Base-by-base conservation (phyloP, 2,888 invertebrate genomes). In the Diploptera punctata region DNA sequence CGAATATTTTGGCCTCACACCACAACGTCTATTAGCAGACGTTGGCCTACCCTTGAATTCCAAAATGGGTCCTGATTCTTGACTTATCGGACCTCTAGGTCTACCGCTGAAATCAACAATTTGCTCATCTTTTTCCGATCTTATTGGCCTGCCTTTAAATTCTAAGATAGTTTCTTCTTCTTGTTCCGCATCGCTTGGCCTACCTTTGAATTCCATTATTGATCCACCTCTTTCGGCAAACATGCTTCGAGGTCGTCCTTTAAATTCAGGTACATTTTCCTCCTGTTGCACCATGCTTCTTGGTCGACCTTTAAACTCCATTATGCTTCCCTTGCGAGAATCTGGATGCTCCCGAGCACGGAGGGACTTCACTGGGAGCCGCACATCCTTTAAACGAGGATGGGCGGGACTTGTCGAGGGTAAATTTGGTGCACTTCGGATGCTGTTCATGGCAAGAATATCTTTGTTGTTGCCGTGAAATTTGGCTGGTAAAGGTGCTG, bases 401-500 rank as follows among this genome's bases (percentile, higher is more conserved):
- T 90, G 91, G 43, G 89, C 85, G 75, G 90, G 88, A 73, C 89
- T 89, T 44, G 87, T 85, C 10, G 89, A 86, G 24, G 93, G 92
- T 79, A 93, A 82, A 81, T 93, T 93, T 0, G 93, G 93, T 4
- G 93, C 92, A 81, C 93, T 93, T 78, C 90, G 89, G 74, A 93
- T 93, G 80, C 93, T 93, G 81, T 91, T 92, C 90, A 91, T 90
- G 67, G 88, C 86, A 75, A 84, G 78, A 44, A 47, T 18, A 71
- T 89, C 87, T 67, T 87, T 86, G 70, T 86, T 86, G 77, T 87
- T 86, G 71, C 86, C 86, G 77, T 88, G 87, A 83, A 93, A 94
- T 82, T 94, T 94, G 74, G 91, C 89, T 1, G 94, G 93, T 77
- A 94, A 83, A 24, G 94, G 94, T 1, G 93, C 93, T 21, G 93